Evolutionary conservation across 2,888 invertebrate genomes (phyloP), one percentile per base, ranked within the genome.

Genomic region (Nemotelus pantherinus): DNA sequence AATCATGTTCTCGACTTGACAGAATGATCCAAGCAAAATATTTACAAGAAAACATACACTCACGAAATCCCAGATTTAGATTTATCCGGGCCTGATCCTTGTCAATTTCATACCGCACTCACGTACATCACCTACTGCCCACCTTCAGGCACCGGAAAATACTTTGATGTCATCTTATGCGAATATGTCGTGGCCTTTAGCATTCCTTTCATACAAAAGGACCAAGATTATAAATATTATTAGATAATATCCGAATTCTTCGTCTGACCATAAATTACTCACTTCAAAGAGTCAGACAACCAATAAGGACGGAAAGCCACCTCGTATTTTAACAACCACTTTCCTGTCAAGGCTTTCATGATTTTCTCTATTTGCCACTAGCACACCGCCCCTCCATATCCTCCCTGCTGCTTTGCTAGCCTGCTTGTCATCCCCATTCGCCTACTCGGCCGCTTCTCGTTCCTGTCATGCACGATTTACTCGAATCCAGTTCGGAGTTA

Each of bases 201-300:
- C 53, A 70, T 70, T 39, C 44, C 70, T 53, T 41, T 9, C 70
- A 55, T 70, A 55, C n/a, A 55, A 70, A 55, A 10, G 55, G 53
- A 53, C n/a, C 7, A 43, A 70, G 70, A 55, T 70, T 70, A 67
- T 70, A 70, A 70, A 53, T 70, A 55, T 70, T 70, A 70, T 55
- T 70, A 41, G 70, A 43, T 70, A 70, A 70, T 70, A 55, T 70
- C 70, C 41, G 43, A 70, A 70, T 70, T 70, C 70, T 70, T 70
- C 43, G 9, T 9, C 7, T 7, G n/a, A 43, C 70, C 70, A 70
- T 70, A 70, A 70, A 70, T 70, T 70, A 70, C 55, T 70, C 55
- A 55, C 70, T 55, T 55, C 70, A 70, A 70, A 53, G 55, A 55
- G 41, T 43, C 70, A 43, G 43, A 53, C 44, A 43, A 25, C 25